These are phyloP conservation scores for Idaea dimidiata DNA, from an alignment of 2,888 invertebrate genomes.

Conservation along the genomic window DNA sequence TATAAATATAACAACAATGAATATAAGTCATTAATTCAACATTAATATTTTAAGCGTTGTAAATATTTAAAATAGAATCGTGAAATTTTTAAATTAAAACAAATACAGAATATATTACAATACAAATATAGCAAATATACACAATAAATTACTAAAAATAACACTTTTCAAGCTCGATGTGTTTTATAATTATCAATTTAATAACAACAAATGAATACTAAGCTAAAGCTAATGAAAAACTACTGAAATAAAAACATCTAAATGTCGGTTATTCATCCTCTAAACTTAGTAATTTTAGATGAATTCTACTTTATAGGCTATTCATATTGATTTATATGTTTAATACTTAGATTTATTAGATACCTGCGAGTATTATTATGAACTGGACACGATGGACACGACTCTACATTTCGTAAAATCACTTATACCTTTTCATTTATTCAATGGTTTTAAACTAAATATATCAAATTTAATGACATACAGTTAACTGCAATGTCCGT, in stretches of 20 bases:
- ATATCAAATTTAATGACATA: constrained; percentile 31
- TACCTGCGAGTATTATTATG: constrained; percentile 45
- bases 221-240: constrained; percentile 63
- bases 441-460: constrained; percentile 35
- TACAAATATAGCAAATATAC: constrained; percentile 71
- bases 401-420: constrained; percentile 11
- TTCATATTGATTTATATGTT: constrained; percentile 42
- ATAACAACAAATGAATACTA: constrained; percentile 54
- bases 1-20: constrained; percentile 73
- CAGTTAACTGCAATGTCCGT: constrained; percentile 21
- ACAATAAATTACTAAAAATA: constrained; percentile 71
- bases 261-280: constrained; percentile 73
- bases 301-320: constrained; percentile 57
- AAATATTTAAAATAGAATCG: constrained; percentile 75
- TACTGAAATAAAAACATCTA: constrained; percentile 66
- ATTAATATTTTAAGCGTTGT: constrained; percentile 74
- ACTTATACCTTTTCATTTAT: constrained; percentile 30
- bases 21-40: constrained; percentile 66
- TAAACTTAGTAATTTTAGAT: constrained; percentile 76
- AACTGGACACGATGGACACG: constrained; percentile 41
- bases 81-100: constrained; percentile 65
- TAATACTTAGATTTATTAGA: constrained; percentile 50
- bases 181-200: constrained; percentile 52
- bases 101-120: constrained; percentile 56
- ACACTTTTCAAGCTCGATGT: constrained; percentile 76